Evolutionary conservation across 2,888 invertebrate genomes (phyloP).

Genomic region (Tupiocoris notatus): DNA sequence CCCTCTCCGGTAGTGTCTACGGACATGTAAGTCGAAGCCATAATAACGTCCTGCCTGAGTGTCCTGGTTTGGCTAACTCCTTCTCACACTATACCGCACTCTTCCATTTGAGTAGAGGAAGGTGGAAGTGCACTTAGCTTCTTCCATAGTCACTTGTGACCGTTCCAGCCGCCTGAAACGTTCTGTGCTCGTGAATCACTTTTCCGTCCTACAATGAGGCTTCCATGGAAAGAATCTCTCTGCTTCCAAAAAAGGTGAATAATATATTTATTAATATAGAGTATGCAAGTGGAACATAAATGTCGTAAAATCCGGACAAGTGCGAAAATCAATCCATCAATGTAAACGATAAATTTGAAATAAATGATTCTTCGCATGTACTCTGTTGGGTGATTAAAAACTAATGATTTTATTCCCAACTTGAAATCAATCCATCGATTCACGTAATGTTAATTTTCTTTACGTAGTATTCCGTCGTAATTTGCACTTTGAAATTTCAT

Average conservation of each 20-base stretch:
- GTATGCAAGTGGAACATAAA: no score
- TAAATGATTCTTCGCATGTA: no score
- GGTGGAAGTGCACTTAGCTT: not conserved
- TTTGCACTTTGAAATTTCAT: no score
- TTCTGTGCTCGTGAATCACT: not conserved
- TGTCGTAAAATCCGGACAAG: no score
- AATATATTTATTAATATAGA: no score
- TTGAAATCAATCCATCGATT: no score
- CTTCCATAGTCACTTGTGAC: not conserved
- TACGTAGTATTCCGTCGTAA: no score
- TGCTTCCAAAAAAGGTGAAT: constrained; percentile 39
- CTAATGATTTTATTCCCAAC: no score
- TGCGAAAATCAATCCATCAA: no score
- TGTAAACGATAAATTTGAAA: no score
- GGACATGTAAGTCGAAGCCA: not conserved
- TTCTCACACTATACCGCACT: not conserved
- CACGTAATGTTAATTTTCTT: no score
- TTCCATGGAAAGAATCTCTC: constrained; percentile 33
- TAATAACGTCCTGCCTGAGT: not conserved
- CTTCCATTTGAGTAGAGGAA: not conserved
- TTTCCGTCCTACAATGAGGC: constrained; percentile 5
- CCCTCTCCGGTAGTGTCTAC: not conserved
- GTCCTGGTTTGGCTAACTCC: not conserved
- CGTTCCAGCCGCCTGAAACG: not conserved
- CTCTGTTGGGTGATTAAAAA: no score